Percentiles rank a stretch among this genome's conserved stretches.
These are phyloP conservation scores for Ichneumoninae sp. DNA, from an alignment of 2,888 invertebrate genomes.

Conservation along the genomic window DNA sequence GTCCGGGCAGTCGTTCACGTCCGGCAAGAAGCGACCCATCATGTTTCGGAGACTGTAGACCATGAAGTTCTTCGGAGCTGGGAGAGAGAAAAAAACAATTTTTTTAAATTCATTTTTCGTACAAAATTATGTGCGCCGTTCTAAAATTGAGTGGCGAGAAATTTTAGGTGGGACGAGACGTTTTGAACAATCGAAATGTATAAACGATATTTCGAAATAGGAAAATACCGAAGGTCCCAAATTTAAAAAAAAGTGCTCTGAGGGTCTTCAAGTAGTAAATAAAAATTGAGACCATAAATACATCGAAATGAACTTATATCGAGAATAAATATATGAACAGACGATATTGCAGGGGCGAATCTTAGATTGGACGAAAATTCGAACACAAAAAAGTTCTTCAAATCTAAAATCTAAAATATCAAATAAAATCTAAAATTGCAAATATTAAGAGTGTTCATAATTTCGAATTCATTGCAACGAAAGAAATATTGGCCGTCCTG, in stretches of 20 bases:
- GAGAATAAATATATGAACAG: too few relatives aligned
- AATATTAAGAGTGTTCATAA: too few relatives aligned
- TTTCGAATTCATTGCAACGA: too few relatives aligned
- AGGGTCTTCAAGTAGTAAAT: background rate
- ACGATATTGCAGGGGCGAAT: too few relatives aligned
- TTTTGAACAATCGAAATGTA: too few relatives aligned
- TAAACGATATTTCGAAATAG: background rate
- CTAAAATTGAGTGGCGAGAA: background rate
- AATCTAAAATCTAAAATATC: too few relatives aligned
- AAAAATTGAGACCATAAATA: too few relatives aligned
- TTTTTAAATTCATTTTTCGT: background rate
- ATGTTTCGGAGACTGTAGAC: slow-evolving; percentile 94
- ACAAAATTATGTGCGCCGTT: background rate
- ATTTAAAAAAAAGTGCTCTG: background rate
- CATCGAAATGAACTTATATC: too few relatives aligned
- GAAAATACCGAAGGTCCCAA: background rate
- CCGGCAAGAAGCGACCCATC: slow-evolving; percentile 92
- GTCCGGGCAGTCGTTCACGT: slow-evolving; percentile 93
- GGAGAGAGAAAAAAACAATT: slow-evolving; percentile 72
- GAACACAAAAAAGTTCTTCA: too few relatives aligned
- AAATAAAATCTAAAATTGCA: too few relatives aligned
- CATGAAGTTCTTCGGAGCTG: slow-evolving; percentile 94
- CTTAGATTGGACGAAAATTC: too few relatives aligned
- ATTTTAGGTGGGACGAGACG: background rate
- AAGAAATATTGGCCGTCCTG: too few relatives aligned